These are phyloP conservation scores for Ryuthela nishihirai DNA, from an alignment of 2,888 invertebrate genomes.

Conservation along the genomic window DNA sequence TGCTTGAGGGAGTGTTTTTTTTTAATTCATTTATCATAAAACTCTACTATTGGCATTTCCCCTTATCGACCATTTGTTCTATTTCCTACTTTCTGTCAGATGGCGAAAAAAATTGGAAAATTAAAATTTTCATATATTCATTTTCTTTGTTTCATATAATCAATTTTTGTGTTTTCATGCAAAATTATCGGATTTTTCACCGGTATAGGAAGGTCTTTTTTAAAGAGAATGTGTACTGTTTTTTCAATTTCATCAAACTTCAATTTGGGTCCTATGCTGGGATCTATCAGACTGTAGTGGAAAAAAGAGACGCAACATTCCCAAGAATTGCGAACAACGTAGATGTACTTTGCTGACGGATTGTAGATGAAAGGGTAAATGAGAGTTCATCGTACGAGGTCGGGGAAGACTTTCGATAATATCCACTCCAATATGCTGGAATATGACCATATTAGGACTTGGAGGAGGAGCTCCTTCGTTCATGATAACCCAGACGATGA, in stretches of 20 bases:
- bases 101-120: slow-evolving; percentile 49
- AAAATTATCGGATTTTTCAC: no score
- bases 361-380: slow-evolving; percentile 31
- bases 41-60: no score
- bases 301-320: slow-evolving; percentile 53
- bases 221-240: slow-evolving; percentile 37
- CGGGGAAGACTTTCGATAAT: slow-evolving; percentile 6
- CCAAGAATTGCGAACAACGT: slow-evolving; percentile 53
- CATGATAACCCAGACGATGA: slow-evolving; percentile 34
- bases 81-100: slow-evolving; percentile 52
- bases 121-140: no score
- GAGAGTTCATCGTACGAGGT: slow-evolving; percentile 31
- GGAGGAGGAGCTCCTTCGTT: slow-evolving; percentile 32
- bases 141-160: no score
- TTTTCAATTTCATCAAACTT: slow-evolving; percentile 48
- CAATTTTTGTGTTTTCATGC: no score
- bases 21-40: no score
- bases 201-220: slow-evolving; percentile 38
- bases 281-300: slow-evolving; percentile 44
- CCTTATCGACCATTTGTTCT: no score
- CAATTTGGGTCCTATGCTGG: background rate
- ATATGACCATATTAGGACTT: slow-evolving; percentile 24
- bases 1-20: no score
- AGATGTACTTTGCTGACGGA: slow-evolving; percentile 45
- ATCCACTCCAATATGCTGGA: slow-evolving; percentile 17